Base-by-base conservation (phyloP, 2,888 invertebrate genomes). In the Norana najaformis region DNA sequence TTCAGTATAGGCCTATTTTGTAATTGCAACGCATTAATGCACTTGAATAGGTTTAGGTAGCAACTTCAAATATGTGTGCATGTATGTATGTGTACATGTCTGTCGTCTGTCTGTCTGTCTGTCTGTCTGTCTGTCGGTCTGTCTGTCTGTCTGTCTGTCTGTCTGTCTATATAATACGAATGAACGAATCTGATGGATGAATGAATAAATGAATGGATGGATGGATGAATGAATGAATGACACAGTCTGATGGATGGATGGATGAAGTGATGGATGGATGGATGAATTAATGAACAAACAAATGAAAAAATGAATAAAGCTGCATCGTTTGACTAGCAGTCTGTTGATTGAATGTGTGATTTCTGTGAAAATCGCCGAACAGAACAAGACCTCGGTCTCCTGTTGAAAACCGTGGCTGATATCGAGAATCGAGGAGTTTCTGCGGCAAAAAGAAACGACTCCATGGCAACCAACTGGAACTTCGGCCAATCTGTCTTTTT, bases 401-500 rank as follows among this genome's bases (percentile, higher is more conserved):
- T 97, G 92, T 96, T 97, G 90, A 96, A 95, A 85, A 96, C 96
- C 93, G 96, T 97, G 92, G 96, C 97, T 35, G 95, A 96, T 39
- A 97, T 97, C 23, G 97, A 96, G 94, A 97, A 97, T 94, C 96
- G 97, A 89, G 97, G 97, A 0, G 97, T 97, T 88, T 97, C 97
- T 0, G 97, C 97, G 0, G 96, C 96, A 0, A 83, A 36, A 35
- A 83, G 83, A 83, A 97, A 98, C 95, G 96, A 96, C 39, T 96
- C 97, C 89, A 93, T 93, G 91, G 97, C 97, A 92, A 96, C 97
- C 23, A 97, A 97, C 95, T 98, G 98, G 98, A 97, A 97, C 94
- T 97, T 98, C 94, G 97, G 97, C 37, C 97, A 97, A 95, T 97
- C 97, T 0, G 95, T 98, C 90, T 98, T 98, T 96, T 98, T 98